Base-by-base conservation (phyloP, 2,113 vertebrate species). In the Raphicerus campestris region DNA sequence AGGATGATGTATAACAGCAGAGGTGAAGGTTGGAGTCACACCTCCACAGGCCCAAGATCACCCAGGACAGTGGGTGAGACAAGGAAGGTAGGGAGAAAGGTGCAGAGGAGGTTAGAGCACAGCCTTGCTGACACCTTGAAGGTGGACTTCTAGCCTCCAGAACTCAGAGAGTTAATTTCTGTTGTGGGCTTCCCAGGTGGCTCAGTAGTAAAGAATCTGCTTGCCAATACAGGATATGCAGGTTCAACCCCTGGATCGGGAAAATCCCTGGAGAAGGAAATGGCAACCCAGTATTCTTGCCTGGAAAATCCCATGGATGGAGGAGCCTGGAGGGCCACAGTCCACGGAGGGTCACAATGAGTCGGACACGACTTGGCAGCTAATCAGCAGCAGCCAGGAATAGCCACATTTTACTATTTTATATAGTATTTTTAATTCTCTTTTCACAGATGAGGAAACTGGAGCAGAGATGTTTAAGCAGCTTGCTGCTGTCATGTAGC, bases 401-500 rank as follows among this genome's bases (percentile, higher is more conserved):
- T 28, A 94, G 32, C 15, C 70, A 86, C 24, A 86, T 53, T 47
- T 85, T 53, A 91, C 39, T 77, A 15, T 80, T 49, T 82, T 32
- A 55, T 39, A 82, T 22, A n/a, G 9, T 63, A 30, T 60, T 80
- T 53, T 89, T 35, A 19, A 58, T 19, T 30, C 2, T 78, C 24
- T 60, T 49, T 58, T 58, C 55, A 93, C 26, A 32, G 45, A 51
- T 42, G 49, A 22, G 39, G 58, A 70, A 42, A 45, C 70, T 14
- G 42, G 35, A 58, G 53, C 28, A 53, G 42, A 51, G 39, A 30
- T n/a, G n/a, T 49, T 35, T 80, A 81, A 20, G 10, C 42, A 42
- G 20, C 9, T 70, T 66, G 24, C 39, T 47, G 6, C 1, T 0
- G 58, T 51, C 47, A 13, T 22, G 3, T 35, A 77, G 78, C 78